Conservation (phyloP, 2,888 invertebrate genomes). For the Drosophila maculinotata region DNA sequence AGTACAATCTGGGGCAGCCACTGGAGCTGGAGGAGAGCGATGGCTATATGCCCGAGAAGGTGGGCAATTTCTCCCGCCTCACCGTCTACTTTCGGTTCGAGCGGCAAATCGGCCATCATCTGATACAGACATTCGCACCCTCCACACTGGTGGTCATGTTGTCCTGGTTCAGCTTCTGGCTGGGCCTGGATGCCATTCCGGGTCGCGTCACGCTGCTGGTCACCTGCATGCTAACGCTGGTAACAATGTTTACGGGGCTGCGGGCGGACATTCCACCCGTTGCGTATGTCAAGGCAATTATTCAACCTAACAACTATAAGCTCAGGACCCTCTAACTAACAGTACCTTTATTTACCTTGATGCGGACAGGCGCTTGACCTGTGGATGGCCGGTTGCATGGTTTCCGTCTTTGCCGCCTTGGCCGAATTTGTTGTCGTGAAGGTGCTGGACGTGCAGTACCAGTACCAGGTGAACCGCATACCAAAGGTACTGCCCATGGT, state of each 20-base stretch:
- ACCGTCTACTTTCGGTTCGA: constrained; percentile 93
- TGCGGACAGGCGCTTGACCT: constrained; percentile 93
- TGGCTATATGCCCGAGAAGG: constrained; percentile 91
- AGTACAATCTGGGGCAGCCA: constrained; percentile 92
- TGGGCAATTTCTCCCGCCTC: constrained; percentile 92
- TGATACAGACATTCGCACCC: constrained; percentile 94
- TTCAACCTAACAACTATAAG: not conserved
- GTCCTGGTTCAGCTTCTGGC: constrained; percentile 95
- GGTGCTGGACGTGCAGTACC: constrained; percentile 91
- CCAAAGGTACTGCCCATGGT: constrained; percentile 85
- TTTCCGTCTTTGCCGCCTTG: constrained; percentile 93
- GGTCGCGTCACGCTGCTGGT: constrained; percentile 92
- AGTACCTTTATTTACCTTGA: not conserved
- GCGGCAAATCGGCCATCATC: constrained; percentile 93
- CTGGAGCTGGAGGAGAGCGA: constrained; percentile 90
- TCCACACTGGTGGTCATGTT: constrained; percentile 93
- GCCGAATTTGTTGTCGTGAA: constrained; percentile 94
- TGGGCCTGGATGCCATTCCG: constrained; percentile 93
- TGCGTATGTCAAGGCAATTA: constrained; percentile 92
- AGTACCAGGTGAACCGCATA: constrained; percentile 87
- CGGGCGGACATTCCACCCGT: constrained; percentile 94
- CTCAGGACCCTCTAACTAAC: not conserved
- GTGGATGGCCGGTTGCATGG: constrained; percentile 96
- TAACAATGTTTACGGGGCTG: constrained; percentile 94
- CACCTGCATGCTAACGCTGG: constrained; percentile 93